Percentiles rank a stretch among this genome's conserved stretches.
Evolutionary conservation across 2,888 invertebrate genomes (phyloP).

Genomic region (Rutpela maculata): DNA sequence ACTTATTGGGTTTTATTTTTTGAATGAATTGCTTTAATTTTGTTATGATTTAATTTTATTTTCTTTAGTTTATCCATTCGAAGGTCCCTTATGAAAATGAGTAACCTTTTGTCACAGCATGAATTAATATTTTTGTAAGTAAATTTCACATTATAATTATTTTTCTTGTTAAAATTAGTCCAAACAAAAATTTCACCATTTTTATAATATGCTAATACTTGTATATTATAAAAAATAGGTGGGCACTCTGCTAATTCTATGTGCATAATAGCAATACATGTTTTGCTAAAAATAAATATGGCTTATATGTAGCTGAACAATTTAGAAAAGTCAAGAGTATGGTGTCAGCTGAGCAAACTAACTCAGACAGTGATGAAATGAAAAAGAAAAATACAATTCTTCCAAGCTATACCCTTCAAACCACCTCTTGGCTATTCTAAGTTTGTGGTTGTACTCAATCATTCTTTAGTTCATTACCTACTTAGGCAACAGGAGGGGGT

Average conservation of each 20-base stretch:
- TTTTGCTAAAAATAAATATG: not conserved
- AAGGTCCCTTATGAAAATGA: slow-evolving; percentile 83
- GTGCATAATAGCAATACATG: not conserved
- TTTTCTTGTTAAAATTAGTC: not conserved
- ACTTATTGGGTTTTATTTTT: slow-evolving; percentile 28
- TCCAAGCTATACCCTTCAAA: too few species aligned
- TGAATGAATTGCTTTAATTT: slow-evolving; percentile 40
- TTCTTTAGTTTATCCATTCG: slow-evolving; percentile 77
- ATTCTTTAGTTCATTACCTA: too few species aligned
- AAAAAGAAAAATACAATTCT: too few species aligned
- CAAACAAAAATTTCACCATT: not conserved
- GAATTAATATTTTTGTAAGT: slow-evolving; percentile 84
- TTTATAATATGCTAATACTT: too few species aligned
- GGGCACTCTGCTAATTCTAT: not conserved
- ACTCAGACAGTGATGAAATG: too few species aligned
- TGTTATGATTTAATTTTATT: slow-evolving; percentile 65
- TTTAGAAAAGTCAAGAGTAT: too few species aligned
- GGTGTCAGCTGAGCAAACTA: too few species aligned
- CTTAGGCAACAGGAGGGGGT: too few species aligned
- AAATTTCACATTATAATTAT: slow-evolving; percentile 64
- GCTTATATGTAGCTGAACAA: too few species aligned
- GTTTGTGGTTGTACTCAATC: too few species aligned
- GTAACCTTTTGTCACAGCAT: slow-evolving; percentile 83
- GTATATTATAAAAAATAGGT: not conserved
- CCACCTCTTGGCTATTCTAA: too few species aligned